Evolutionary conservation across 2,888 invertebrate genomes (phyloP).

Genomic region (Suillia variegata): DNA sequence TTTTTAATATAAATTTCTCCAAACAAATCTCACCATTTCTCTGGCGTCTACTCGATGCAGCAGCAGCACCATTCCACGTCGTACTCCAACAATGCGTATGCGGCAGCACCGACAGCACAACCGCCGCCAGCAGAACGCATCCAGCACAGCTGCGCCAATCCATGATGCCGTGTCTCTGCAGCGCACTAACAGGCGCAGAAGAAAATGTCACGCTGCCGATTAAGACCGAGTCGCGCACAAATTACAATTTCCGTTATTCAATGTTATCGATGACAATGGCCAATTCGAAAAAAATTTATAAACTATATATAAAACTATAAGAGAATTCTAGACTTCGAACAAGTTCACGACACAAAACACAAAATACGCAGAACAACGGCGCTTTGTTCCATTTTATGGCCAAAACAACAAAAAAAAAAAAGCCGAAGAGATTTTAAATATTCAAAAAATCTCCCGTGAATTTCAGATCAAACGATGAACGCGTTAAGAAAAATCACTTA

Average conservation of each 20-base stretch:
- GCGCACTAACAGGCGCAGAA: neutral
- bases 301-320: neutral
- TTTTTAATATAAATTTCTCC: too few relatives aligned
- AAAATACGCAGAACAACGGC: conserved; percentile 41
- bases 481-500: neutral
- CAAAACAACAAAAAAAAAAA: neutral
- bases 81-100: conserved; percentile 26
- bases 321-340: neutral
- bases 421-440: neutral
- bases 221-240: neutral
- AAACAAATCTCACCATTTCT: conserved; percentile 30
- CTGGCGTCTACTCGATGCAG: conserved; percentile 15
- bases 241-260: conserved; percentile 7
- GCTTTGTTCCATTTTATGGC: conserved; percentile 43
- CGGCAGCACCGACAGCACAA: conserved; percentile 28
- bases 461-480: too few relatives aligned
- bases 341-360: conserved; percentile 16
- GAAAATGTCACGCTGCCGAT: neutral
- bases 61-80: too few relatives aligned
- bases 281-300: too few relatives aligned
- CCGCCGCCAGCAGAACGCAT: conserved; percentile 15
- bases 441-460: neutral
- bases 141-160: conserved; percentile 37
- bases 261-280: too few relatives aligned
- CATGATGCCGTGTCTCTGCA: too few relatives aligned